Base-by-base conservation (phyloP, 2,113 vertebrate species). In the Mugil cephalus region DNA sequence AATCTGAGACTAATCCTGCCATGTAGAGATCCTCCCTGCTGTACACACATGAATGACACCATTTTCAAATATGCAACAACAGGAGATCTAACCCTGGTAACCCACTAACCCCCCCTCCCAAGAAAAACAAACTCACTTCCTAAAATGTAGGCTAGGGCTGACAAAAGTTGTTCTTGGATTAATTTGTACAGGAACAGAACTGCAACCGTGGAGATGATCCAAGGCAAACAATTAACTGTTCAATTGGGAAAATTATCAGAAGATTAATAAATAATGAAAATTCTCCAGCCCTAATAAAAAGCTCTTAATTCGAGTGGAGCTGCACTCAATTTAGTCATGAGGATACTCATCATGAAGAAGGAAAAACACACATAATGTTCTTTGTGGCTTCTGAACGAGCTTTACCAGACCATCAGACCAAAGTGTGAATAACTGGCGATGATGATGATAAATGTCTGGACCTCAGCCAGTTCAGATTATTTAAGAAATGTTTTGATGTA, bases 1-100 rank as follows among this genome's bases (percentile, higher is more conserved):
- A 74, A 62, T 34, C 53, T 38, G 61, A 85, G 50, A 18, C 40
- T 77, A 71, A 80, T 79, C 62, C 65, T 46, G 56, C 46, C 36
- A 30, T 39, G 51, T 35, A 21, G 17, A 52, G 13, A 71, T 0
- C 19, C 52, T 61, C 24, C 8, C 21, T 43, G 17, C 43, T 60
- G 34, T 17, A 10, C 56, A 10, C 34, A 43, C 58, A 46, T 0
- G 34, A 15, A 46, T 15, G 11, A 38, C 34, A 34, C 17, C 46
- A 4, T 19, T 45, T 12, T 36, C 42, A 67, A 58, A 62, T 19
- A 47, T 34, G 17, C 50, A 58, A 48, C 69, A 80, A 11, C 51
- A 55, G 69, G 21, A 58, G 19, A 55, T 24, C 11, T 4, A 18
- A 43, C 46, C 15, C 5, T 64, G 21, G n/a, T n/a, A n/a, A n/a